Percentiles rank a stretch among this genome's conserved stretches.
Evolutionary conservation across 2,888 invertebrate genomes (phyloP).

Genomic region (Patella pellucida): DNA sequence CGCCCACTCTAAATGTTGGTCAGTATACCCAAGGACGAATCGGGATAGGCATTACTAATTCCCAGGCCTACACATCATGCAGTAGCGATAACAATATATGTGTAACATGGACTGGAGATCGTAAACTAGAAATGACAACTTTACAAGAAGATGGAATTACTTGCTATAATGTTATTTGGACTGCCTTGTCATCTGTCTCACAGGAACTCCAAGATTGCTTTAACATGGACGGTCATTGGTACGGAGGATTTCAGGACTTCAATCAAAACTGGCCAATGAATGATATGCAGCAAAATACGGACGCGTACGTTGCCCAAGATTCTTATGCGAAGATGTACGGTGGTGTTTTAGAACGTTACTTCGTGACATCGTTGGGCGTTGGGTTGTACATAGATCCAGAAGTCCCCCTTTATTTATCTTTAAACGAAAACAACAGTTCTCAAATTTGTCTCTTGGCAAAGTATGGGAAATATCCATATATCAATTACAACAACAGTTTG

Average conservation of each 20-base stretch:
- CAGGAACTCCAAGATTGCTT: conserved; percentile 53
- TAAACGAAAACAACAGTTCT: conserved; percentile 76
- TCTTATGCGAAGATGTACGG: conserved; percentile 59
- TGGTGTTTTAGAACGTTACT: conserved; percentile 71
- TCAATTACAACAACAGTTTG: conserved; percentile 31
- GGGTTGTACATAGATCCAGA: conserved; percentile 78
- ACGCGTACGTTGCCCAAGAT: conserved; percentile 58
- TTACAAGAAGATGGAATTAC: not conserved
- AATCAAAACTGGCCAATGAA: conserved; percentile 89
- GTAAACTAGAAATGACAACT: conserved; percentile 13
- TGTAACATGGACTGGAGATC: conserved; percentile 15
- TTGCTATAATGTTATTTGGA: conserved; percentile 42
- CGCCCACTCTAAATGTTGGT: not conserved
- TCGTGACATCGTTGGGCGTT: conserved; percentile 80
- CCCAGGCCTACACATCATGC: not conserved
- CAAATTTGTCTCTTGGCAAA: conserved; percentile 50
- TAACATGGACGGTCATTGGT: conserved; percentile 75
- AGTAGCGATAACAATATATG: conserved; percentile 3
- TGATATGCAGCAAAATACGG: conserved; percentile 46
- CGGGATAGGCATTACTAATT: not conserved
- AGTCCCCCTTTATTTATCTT: conserved; percentile 83
- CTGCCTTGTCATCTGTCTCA: conserved; percentile 36
- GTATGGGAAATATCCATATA: conserved; percentile 51
- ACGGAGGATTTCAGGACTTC: conserved; percentile 86
- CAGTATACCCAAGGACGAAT: not conserved